Base-by-base conservation (phyloP, 2,888 invertebrate species). In the Congeria kusceri region DNA sequence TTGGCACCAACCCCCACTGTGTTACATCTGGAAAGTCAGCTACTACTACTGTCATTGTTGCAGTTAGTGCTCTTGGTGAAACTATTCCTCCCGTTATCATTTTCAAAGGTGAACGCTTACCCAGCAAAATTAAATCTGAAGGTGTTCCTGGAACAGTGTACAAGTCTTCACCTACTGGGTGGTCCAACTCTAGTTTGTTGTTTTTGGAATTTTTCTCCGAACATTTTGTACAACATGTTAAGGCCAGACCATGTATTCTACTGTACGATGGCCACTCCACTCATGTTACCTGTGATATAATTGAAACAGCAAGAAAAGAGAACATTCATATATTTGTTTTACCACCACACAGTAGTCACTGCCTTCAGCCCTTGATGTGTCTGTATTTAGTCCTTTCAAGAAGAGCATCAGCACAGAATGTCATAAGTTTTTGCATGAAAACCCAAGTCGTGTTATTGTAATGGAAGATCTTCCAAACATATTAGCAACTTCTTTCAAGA, bases 311-410 rank as follows among this genome's bases (percentile, higher is more conserved):
- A 3, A 59, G 61, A 18, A 20, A 64, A 23, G 67, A 73, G 18
- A 47, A 79, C 63, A 47, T 75, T 1, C 63, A 75, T 53, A 29
- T 75, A 15, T 77, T 74, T 74, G 71, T 77, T 15, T 25, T 81
- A 23, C 72, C 72, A 18, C 73, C 76, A 18, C 78, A 78, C 44
- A 68, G 44, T 27, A 82, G 76, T 56, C 82, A 78, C 20, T 28
- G 56, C 15, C 64, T 79, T 7, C 78, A 76, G 39, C 78, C 76
- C 20, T 70, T 4, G 70, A 72, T 76, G 75, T 79, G 23, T 69
- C 68, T 25, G 78, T 82, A 18, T 78, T 82, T 25, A 70, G 76
- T 39, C 67, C 78, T 18, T 78, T 82, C 53, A 79, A 78, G 56
- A 69, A 64, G 32, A 53, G 58, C 58, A 28, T 77, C 18, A 77